These are phyloP conservation scores for Pyralis farinalis DNA, from an alignment of 2,888 invertebrate species.

Conservation along the genomic window DNA sequence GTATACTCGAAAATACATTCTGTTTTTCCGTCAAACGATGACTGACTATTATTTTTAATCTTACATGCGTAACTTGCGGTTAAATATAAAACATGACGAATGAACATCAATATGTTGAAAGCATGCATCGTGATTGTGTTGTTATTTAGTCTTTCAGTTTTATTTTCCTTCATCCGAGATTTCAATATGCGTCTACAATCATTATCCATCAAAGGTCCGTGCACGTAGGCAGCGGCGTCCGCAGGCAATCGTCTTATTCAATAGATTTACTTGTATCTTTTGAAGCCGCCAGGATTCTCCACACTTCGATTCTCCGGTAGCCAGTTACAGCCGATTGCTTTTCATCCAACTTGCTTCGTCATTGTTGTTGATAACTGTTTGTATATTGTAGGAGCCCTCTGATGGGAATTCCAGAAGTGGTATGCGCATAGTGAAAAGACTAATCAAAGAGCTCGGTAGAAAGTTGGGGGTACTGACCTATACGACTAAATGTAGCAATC, in stretches of 20 bases:
- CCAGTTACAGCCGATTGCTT: slow-evolving; percentile 34
- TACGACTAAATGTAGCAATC: slow-evolving; percentile 15
- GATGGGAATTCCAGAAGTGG: slow-evolving; percentile 61
- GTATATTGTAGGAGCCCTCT: slow-evolving; percentile 50
- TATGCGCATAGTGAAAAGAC: slow-evolving; percentile 48
- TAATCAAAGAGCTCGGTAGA: slow-evolving; percentile 59
- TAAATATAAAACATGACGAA: background rate
- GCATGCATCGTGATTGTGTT: background rate
- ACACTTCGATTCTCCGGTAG: slow-evolving; percentile 66
- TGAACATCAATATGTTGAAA: background rate
- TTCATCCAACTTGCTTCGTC: slow-evolving; percentile 61
- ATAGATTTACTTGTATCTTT: slow-evolving; percentile 50
- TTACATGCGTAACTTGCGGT: background rate
- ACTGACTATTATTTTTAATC: too few species aligned
- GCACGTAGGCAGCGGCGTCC: slow-evolving; percentile 8
- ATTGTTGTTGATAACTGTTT: slow-evolving; percentile 72
- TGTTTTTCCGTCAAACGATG: background rate
- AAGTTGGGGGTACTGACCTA: slow-evolving; percentile 66
- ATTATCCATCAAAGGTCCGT: slow-evolving; percentile 6
- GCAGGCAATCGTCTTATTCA: slow-evolving; percentile 64
- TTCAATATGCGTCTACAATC: slow-evolving; percentile 25
- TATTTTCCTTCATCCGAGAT: slow-evolving; percentile 17
- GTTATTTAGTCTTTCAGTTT: slow-evolving; percentile 13
- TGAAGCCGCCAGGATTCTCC: slow-evolving; percentile 65
- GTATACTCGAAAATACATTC: background rate